Base-by-base conservation (phyloP, 2,888 invertebrate species). In the Oxystoma pomonae region DNA sequence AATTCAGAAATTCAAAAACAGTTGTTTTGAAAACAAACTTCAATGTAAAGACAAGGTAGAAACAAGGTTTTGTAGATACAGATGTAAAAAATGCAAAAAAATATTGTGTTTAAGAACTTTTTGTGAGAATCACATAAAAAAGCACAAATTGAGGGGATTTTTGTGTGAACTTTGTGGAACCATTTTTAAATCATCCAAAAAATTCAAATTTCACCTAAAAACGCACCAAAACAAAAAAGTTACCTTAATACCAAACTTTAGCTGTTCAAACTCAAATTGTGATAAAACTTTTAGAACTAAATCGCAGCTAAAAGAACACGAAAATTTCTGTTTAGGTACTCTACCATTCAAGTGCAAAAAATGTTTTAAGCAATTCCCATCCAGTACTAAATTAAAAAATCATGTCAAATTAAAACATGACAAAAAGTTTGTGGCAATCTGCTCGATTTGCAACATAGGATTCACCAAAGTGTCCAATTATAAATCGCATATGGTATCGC, bases 371-470 rank as follows among this genome's bases (percentile, higher is more conserved):
- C 75, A 76, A 67, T 80, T 79, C 69, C 69, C 79, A 9, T 74
- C 78, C 0, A 63, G 70, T 7, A 76, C 78, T 0, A 79, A 78
- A 72, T 66, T 80, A 22, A 80, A 78, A 66, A 76, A 75, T 65
- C 80, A 80, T 60, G 66, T 74, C 1, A 76, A 76, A 69, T 62
- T 79, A 7, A 78, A 78, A 64, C 80, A 80, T 61, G 79, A 80
- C 22, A 79, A 80, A 64, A 79, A 78, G 68, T 78, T 78, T 62
- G 70, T 74, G 3, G 76, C 77, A 1, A 78, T 77, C 64, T 81
- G 81, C 70, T 77, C 79, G 2, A 77, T 77, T 57, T 81, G 81
- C 63, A 76, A 77, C 52, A 78, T 78, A 22, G 78, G 78, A 20
- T 81, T 80, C 69, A 72, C 77, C 2, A 79, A 80, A 72, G 64